Evolutionary conservation across 1,140 invertebrate genomes (phyloP).

Genomic region (Eriosoma lanigerum): DNA sequence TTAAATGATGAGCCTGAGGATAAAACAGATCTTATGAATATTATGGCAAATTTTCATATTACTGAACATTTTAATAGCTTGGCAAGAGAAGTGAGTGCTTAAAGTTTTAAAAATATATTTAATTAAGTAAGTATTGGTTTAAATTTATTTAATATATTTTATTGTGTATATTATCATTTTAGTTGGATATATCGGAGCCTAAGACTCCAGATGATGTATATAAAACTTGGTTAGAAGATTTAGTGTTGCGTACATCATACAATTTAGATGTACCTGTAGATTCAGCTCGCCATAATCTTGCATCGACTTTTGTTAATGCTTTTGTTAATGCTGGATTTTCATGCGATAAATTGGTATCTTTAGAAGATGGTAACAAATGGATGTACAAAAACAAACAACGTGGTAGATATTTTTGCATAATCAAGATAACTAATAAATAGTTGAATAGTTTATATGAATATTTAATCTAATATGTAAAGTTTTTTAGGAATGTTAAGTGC

Average conservation of each 20-base stretch:
- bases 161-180: conserved; percentile 54
- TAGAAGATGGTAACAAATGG: conserved; percentile 98
- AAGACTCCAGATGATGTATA: conserved; percentile 99
- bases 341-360: conserved; percentile 87
- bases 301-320: conserved; percentile 98
- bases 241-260: conserved; percentile 58
- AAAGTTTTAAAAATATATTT: too few species aligned
- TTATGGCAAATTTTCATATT: conserved; percentile 95
- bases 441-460: too few species aligned
- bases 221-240: conserved; percentile 93
- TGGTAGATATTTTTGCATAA: conserved; percentile 60
- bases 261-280: conserved; percentile 75
- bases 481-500: conserved; percentile 87
- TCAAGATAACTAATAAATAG: too few species aligned
- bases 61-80: conserved; percentile 96
- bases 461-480: too few species aligned
- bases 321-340: conserved; percentile 99
- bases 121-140: too few species aligned
- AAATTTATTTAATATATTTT: neutral
- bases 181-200: conserved; percentile 98
- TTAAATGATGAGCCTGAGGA: conserved; percentile 71
- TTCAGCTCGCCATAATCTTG: conserved; percentile 94
- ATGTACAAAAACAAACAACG: conserved; percentile 99
- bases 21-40: conserved; percentile 78
- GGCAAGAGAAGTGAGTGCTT: conserved; percentile 77